Percentiles rank a stretch among this genome's conserved stretches.
phyloP scores from a whole-genome alignment of 2,113 vertebrate species.

The Cyanoramphus novaezelandiae region DNA sequence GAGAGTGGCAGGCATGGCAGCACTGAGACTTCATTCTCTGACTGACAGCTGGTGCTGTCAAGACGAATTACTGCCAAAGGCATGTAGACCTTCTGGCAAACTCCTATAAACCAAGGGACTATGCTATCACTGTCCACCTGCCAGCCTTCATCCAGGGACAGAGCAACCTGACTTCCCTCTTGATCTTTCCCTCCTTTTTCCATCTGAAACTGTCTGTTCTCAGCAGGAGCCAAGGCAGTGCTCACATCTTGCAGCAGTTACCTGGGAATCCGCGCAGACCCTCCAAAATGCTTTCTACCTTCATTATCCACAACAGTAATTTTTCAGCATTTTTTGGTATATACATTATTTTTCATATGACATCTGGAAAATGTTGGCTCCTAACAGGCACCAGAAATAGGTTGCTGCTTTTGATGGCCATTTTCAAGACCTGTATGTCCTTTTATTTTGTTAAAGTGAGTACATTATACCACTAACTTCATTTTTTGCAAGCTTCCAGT shows the following conservation, averaged over 20 bases:
- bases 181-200: not conserved
- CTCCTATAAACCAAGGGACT: not conserved
- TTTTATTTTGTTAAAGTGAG: not conserved
- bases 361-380: not conserved
- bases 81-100: conserved; percentile 50
- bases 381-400: not conserved
- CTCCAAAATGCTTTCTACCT: not conserved
- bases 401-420: not conserved
- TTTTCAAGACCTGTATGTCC: not conserved
- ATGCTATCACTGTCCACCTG: conserved; percentile 39
- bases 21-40: not conserved
- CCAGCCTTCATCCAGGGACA: conserved; percentile 18
- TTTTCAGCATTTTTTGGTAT: not conserved
- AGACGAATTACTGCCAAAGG: conserved; percentile 13
- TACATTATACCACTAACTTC: not conserved
- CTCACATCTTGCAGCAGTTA: not conserved
- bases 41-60: conserved; percentile 68
- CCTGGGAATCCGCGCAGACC: not conserved
- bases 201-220: not conserved
- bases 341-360: not conserved
- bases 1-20: not conserved
- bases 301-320: not conserved
- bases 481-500: not conserved
- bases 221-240: not conserved
- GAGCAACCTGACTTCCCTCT: not conserved